A percentile compares a stretch with the other conserved stretches of the same genome.
Conservation (phyloP, 1,140 invertebrate species). For the Saccostrea cuccullata region DNA sequence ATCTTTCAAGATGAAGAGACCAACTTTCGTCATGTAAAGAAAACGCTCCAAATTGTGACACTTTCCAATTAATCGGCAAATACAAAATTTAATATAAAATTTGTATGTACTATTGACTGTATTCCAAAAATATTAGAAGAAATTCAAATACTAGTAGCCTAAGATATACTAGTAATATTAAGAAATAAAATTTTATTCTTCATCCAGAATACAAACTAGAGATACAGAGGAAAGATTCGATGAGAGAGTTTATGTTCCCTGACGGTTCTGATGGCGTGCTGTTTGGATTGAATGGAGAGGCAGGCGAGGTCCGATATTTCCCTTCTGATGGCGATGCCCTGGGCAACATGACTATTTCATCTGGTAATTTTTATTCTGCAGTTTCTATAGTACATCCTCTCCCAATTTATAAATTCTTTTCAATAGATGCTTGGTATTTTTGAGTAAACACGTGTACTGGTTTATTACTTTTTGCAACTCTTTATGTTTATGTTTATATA, state of each 20-base stretch:
- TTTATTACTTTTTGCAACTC: too few relatives aligned
- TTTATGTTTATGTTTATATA: too few relatives aligned
- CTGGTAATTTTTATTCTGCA: not conserved
- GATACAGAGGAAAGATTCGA: conserved; percentile 3
- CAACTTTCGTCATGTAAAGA: too few relatives aligned
- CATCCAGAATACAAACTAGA: not conserved
- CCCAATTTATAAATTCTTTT: too few relatives aligned
- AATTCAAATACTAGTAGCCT: not conserved
- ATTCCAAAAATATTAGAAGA: not conserved
- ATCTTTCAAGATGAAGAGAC: too few relatives aligned
- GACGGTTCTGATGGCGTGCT: not conserved
- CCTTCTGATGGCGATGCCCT: not conserved
- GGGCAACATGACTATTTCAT: not conserved
- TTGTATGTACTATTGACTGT: too few relatives aligned
- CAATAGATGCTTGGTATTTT: too few relatives aligned
- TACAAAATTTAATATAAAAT: too few relatives aligned
- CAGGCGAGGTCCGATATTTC: not conserved
- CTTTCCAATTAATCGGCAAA: too few relatives aligned
- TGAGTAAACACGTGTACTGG: too few relatives aligned
- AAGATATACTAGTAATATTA: not conserved
- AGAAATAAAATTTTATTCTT: not conserved
- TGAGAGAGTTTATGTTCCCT: conserved; percentile 1
- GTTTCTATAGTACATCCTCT: too few relatives aligned
- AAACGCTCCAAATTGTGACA: too few relatives aligned
- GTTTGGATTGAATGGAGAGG: conserved; percentile 9